Base-by-base conservation (phyloP, 2,113 vertebrate genomes). In the Leucopsar rothschildi region DNA sequence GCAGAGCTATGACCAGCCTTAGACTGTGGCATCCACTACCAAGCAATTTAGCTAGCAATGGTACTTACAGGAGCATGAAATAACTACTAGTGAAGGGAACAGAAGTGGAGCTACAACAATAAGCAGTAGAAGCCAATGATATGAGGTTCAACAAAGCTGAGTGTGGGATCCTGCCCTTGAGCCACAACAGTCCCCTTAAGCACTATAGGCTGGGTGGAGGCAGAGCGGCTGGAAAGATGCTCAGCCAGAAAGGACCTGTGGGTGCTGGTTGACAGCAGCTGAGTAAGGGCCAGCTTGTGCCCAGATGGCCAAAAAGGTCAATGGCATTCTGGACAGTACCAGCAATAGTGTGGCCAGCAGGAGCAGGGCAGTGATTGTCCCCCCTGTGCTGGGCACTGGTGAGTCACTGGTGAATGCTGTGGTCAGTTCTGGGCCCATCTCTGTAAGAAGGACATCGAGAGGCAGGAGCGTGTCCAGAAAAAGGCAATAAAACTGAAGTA, bases 401-500 rank as follows among this genome's bases (percentile, higher is more conserved):
- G 37, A 24, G 59, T 1, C 15, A 6, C 15, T 42, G 25, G 47
- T 1, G 3, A 57, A 3, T 23, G 4, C 22, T 45, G 15, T 23
- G 15, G 5, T 28, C 37, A 37, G 18, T 13, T 44, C 77, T 44
- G 37, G 18, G 42, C 18, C 22, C 16, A 1, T 15, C 37, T 23
- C 86, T 37, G 3, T 8, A 28, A 16, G 20, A 65, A 78, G 5
- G 33, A 65, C 42, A 65, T 2, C 12, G 35, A 44, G 37, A 12
- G 1, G 25, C 35, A 12, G 35, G 21, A 31, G 31, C 0, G 2
- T 24, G 15, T 33, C 37, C 68, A 73, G 33, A 57, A 37, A 65
- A 65, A 8, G 17, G 15, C 27, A 57, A 9, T 1, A 2, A 3
- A 3, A 16, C 18, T 59, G 50, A 19, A 0, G 12, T 9, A 50